These are phyloP conservation scores for Agrenia bidenticulata DNA, from an alignment of 2,888 invertebrate species.

Conservation along the genomic window DNA sequence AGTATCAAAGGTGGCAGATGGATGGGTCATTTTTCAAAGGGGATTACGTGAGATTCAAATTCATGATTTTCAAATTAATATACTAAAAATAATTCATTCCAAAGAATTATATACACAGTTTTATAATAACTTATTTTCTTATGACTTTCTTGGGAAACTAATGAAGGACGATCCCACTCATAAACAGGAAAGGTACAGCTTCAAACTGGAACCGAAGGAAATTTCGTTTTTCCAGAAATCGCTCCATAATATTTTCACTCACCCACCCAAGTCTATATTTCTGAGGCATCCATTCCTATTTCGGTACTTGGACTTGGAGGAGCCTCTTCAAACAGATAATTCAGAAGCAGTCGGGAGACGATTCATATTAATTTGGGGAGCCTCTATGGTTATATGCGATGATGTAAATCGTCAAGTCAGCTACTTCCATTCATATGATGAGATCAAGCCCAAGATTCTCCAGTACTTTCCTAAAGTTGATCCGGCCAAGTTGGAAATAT, in stretches of 20 bases:
- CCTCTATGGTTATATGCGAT: constrained; percentile 23
- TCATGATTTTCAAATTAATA: not conserved
- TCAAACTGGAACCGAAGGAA: constrained; percentile 23
- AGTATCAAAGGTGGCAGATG: constrained; percentile 25
- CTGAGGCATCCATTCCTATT: constrained; percentile 35
- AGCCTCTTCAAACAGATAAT: constrained; percentile 10
- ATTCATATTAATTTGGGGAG: constrained; percentile 29
- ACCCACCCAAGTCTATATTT: constrained; percentile 23
- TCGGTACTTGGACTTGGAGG: constrained; percentile 33
- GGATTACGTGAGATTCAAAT: constrained; percentile 15
- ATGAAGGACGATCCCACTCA: constrained; percentile 23
- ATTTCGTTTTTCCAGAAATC: constrained; percentile 16
- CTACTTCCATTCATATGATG: not conserved
- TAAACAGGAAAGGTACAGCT: constrained; percentile 24
- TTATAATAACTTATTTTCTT: constrained; percentile 1
- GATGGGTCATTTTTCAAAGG: constrained; percentile 32
- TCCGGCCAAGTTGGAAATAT: no score
- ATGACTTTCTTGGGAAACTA: no score
- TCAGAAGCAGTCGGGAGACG: constrained; percentile 11
- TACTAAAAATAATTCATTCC: not conserved
- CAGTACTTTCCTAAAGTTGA: constrained; percentile 13
- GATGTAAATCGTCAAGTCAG: constrained; percentile 4
- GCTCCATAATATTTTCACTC: constrained; percentile 16
- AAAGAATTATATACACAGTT: not conserved
- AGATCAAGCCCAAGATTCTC: not conserved